Conservation (phyloP, 92 coral and sea anemone genomes). For the Pocillopora grandis region DNA sequence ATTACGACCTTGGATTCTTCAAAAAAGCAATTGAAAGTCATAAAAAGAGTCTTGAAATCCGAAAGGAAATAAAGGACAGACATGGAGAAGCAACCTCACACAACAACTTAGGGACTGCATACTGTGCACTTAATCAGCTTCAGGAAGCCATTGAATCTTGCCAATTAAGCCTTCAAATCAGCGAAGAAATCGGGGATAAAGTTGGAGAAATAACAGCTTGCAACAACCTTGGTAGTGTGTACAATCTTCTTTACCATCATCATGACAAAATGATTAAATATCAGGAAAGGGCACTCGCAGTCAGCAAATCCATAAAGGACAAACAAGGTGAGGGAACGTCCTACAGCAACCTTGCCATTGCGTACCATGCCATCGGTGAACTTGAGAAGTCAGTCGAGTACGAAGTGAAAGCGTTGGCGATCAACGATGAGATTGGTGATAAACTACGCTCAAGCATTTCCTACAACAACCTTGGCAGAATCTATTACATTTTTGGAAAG, state of each 20-base stretch:
- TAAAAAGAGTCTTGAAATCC: slow-evolving; percentile 25
- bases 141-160: slow-evolving; percentile 25
- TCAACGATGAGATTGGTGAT: slow-evolving; percentile 42
- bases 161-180: slow-evolving; percentile 32
- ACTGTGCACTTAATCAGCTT: slow-evolving; percentile 18
- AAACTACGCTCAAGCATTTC: slow-evolving; percentile 35
- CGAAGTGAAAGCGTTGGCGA: slow-evolving; percentile 17
- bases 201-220: slow-evolving; percentile 28
- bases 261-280: slow-evolving; percentile 24
- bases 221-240: slow-evolving; percentile 14
- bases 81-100: slow-evolving; percentile 29
- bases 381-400: slow-evolving; percentile 36
- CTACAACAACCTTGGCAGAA: slow-evolving; percentile 33
- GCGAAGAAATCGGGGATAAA: slow-evolving; percentile 26
- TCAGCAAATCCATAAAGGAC: slow-evolving; percentile 37
- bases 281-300: slow-evolving; percentile 31
- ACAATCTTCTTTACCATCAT: background rate
- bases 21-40: slow-evolving; percentile 40
- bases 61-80: slow-evolving; percentile 24
- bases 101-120: slow-evolving; percentile 14
- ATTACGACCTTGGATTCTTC: slow-evolving; percentile 13
- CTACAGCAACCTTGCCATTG: slow-evolving; percentile 41
- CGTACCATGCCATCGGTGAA: slow-evolving; percentile 17
- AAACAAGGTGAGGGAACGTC: slow-evolving; percentile 45
- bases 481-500: slow-evolving; percentile 28